A percentile compares a stretch with the other conserved stretches of the same genome.
Conservation (phyloP, 1,140 invertebrate species). For the Cyclargus thomasi region DNA sequence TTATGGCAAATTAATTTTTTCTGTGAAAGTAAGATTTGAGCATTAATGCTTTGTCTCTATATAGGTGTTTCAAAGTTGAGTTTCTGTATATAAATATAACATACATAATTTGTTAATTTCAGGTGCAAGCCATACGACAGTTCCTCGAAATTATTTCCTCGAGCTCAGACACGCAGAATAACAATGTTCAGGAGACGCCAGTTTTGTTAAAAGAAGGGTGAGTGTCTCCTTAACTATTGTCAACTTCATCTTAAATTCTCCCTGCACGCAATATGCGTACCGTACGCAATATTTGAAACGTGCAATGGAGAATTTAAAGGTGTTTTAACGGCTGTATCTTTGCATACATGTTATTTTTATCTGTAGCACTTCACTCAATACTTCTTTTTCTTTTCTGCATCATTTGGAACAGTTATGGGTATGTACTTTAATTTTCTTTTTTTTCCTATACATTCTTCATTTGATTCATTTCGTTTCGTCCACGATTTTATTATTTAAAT, state of each 20-base stretch:
- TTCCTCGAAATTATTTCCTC: conserved; percentile 94
- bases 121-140: conserved; percentile 84
- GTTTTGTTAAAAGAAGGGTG: conserved; percentile 95
- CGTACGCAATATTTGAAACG: too few species aligned
- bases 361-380: conserved; percentile 17
- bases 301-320: background rate
- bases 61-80: too few species aligned
- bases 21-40: too few species aligned
- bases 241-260: background rate
- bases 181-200: conserved; percentile 77
- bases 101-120: conserved; percentile 27
- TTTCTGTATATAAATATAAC: too few species aligned
- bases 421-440: conserved; percentile 37
- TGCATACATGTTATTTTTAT: conserved; percentile 15
- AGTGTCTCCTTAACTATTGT: conserved; percentile 47
- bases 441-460: background rate
- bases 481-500: background rate
- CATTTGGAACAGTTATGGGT: conserved; percentile 60
- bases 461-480: background rate
- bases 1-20: too few species aligned
- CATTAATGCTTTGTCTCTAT: too few species aligned
- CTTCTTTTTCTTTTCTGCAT: conserved; percentile 40
- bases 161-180: conserved; percentile 77
- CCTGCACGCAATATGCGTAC: background rate
- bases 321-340: background rate